Base-by-base conservation (phyloP, 2,797 vertebrate species). In the Poecilia gillii region DNA sequence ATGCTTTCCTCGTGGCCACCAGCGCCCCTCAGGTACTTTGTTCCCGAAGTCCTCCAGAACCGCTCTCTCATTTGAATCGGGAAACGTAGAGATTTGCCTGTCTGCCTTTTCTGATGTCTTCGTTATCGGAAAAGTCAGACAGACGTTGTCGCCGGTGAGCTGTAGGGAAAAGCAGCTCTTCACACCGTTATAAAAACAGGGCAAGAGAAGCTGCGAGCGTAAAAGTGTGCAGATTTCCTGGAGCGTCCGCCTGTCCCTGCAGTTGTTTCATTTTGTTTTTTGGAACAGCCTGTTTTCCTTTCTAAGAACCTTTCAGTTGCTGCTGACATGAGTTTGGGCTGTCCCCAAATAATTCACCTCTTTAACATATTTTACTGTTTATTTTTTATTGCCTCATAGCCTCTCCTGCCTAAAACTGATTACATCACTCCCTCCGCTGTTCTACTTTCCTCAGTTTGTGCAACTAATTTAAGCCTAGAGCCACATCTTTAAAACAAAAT, bases 1-100 rank as follows among this genome's bases (percentile, higher is more conserved):
- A 99, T 0, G 99, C 99, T 70, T 99, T 99, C 91, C 96, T 99
- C 16, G 99, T 99, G 75, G 98, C 99, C 76, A 99, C 99, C 0
- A 98, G 98, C 5, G 98, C 99, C 73, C 98, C 99, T 11, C 94
- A 95, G 94, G 94, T 95, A 91, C 81, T 70, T 16, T 51, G 39
- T 14, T 62, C 39, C 70, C 62, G 28, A 75, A 31, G 41, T 45
- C 11, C 76, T 57, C 66, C 25, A 8, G 25, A 41, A 66, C 31
- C 9, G 13, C 2, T 33, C 25, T 33, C 20, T 41, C 36, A 74
- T 46, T 51, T 55, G 13, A 18, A 59, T 64, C 28, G 73, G 9
- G 6, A 73, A 25, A 25, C 28, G 16, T 45, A 31, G 39, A 43
- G 12, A 28, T 43, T n/a, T 57, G 39, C 43, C n/a, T 59, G 28